Percentiles rank a stretch among this genome's conserved stretches.
Evolutionary conservation across 2,888 invertebrate species (phyloP).

Genomic region (Perithous albicinctus): DNA sequence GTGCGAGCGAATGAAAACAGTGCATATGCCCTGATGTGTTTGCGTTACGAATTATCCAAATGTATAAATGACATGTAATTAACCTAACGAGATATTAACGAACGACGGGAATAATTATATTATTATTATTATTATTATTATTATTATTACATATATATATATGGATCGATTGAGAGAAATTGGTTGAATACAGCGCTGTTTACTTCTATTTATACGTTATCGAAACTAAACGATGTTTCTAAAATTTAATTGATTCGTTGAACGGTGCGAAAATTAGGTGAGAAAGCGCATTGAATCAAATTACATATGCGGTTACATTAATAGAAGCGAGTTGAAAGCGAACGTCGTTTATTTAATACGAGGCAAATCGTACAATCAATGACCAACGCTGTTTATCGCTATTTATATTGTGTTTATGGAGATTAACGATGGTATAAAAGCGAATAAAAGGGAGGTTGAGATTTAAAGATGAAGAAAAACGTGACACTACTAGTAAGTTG

Average conservation of each 20-base stretch:
- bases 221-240: constrained; percentile 53
- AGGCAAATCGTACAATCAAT: background rate
- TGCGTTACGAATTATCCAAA: constrained; percentile 42
- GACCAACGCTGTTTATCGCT: background rate
- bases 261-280: constrained; percentile 3
- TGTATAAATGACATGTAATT: constrained; percentile 59
- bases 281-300: constrained; percentile 24
- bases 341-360: background rate
- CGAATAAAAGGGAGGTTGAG: background rate
- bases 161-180: constrained; percentile 45
- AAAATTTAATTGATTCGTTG: constrained; percentile 46
- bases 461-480: constrained; percentile 41
- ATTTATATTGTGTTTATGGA: constrained; percentile 21
- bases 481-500: constrained; percentile 69
- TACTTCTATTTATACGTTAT: constrained; percentile 75
- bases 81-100: constrained; percentile 53
- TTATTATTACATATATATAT: constrained; percentile 37
- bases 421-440: background rate
- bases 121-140: constrained; percentile 12
- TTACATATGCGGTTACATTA: constrained; percentile 2
- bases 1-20: constrained; percentile 65
- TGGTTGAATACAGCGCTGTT: constrained; percentile 67
- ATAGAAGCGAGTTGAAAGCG: background rate
- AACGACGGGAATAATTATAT: constrained; percentile 39
- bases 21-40: constrained; percentile 55